A percentile compares a stretch with the other conserved stretches of the same genome.
phyloP scores from a whole-genome alignment of 2,797 vertebrate species.

The Phataginus tricuspis region DNA sequence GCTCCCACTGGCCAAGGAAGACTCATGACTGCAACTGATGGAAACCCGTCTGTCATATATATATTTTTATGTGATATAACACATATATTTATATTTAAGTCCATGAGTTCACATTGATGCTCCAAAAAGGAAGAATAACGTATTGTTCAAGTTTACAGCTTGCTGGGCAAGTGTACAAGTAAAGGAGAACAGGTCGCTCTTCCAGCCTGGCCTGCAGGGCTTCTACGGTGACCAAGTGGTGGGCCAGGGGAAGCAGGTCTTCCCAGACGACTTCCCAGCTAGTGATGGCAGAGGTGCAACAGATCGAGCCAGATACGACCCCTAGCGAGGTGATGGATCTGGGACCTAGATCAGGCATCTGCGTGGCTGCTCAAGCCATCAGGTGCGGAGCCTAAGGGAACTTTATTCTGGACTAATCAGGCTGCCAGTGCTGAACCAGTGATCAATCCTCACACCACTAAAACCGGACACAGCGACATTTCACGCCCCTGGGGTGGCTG shows the following conservation, averaged over 20 bases:
- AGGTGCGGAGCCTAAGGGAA: background rate
- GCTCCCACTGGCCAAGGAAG: background rate
- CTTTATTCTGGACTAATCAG: no score
- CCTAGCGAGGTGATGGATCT: background rate
- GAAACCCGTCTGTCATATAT: no score
- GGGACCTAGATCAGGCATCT: no score
- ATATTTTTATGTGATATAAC: no score
- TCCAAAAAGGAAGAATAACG: background rate
- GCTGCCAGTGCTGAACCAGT: background rate
- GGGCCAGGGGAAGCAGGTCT: background rate
- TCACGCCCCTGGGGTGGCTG: rapidly evolving
- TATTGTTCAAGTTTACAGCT: background rate
- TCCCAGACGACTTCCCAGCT: background rate
- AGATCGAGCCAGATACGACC: background rate
- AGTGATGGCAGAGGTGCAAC: background rate
- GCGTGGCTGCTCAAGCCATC: rapidly evolving
- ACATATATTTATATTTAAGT: no score
- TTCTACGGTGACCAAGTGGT: background rate
- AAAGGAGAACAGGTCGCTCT: background rate
- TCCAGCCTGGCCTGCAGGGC: background rate
- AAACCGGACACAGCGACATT: rapidly evolving
- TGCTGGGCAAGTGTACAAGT: background rate
- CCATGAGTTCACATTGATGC: rapidly evolving
- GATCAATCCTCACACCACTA: background rate
- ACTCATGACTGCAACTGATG: rapidly evolving